Evolutionary conservation across 2,888 invertebrate species (phyloP).

Genomic region (Nysson spinosus): DNA sequence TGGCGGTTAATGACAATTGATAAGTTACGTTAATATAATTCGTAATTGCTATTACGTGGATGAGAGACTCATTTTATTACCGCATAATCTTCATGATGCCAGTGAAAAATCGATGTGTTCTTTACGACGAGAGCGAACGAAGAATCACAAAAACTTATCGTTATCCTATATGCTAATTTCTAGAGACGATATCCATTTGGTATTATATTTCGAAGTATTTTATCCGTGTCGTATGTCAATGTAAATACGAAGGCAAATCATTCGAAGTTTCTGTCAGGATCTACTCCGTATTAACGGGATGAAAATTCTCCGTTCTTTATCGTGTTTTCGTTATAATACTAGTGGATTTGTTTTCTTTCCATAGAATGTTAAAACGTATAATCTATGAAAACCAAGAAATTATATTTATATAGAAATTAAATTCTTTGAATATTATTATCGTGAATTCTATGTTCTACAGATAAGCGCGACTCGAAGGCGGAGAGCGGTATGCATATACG

Average conservation of each 20-base stretch:
- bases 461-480: constrained; percentile 29
- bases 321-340: constrained; percentile 32
- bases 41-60: constrained; percentile 26
- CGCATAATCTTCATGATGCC: constrained; percentile 37
- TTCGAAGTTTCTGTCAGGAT: constrained; percentile 21
- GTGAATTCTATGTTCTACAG: constrained; percentile 55
- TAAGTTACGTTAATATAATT: constrained; percentile 41
- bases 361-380: constrained; percentile 44
- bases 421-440: constrained; percentile 66
- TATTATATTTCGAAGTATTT: constrained; percentile 27
- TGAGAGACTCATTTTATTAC: constrained; percentile 50
- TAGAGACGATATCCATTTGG: constrained; percentile 17
- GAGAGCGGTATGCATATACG: constrained; percentile 54
- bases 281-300: constrained; percentile 13
- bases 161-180: constrained; percentile 35
- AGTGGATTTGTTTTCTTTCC: constrained; percentile 53
- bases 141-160: constrained; percentile 21
- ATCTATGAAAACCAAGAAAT: constrained; percentile 46
- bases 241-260: constrained; percentile 17
- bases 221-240: constrained; percentile 37
- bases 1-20: constrained; percentile 39
- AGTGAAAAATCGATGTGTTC: constrained; percentile 42
- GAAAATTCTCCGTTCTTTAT: constrained; percentile 24
- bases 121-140: constrained; percentile 36
- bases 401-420: constrained; percentile 70